Evolutionary conservation across 2,888 invertebrate genomes (phyloP), one percentile per base, ranked within the genome.

Genomic region (Tinea trinotella): DNA sequence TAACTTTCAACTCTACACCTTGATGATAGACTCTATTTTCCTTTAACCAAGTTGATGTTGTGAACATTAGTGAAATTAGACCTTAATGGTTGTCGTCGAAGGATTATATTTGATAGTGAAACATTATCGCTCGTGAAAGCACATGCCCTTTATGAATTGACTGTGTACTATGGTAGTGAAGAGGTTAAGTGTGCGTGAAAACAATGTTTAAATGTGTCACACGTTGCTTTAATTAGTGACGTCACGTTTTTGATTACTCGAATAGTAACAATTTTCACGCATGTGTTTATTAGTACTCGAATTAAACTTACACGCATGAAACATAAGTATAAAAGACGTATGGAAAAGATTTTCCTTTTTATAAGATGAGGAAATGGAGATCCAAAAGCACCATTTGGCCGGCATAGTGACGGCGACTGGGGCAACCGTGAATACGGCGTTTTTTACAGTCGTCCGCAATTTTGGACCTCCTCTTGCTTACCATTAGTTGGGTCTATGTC

Each of bases 81-180:
- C 46, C 19, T 46, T 46, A 46, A 46, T 46, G 19, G 2, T n/a
- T 46, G 17, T 46, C 19, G 19, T 7, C 19, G 18, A 46, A 46
- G 19, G 19, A 46, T 46, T 46, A 46, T 10, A 10, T 19, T 19
- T 2, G 46, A 15, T 10, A 40, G 40, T 19, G 19, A 19, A 17
- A 18, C 10, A 9, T 46, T 17, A 18, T 5, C 18, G 17, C 46
- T 18, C 17, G 46, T 19, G n/a, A 46, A 57, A 61, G 58, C 78
- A 76, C 72, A 79, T 76, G 76, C 68, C 67, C 64, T 64, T 65
- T 69, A 72, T 70, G 73, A 77, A 72, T 6, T 70, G 68, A 71
- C 67, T 66, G 70, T 70, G 70, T 74, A 71, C 74, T 74, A 71
- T 72, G 71, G 73, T 76, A 71, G 71, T 68, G 72, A 62, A 70